phyloP scores from a whole-genome alignment of 2,888 invertebrate genomes.

The Lottia gigantea region DNA sequence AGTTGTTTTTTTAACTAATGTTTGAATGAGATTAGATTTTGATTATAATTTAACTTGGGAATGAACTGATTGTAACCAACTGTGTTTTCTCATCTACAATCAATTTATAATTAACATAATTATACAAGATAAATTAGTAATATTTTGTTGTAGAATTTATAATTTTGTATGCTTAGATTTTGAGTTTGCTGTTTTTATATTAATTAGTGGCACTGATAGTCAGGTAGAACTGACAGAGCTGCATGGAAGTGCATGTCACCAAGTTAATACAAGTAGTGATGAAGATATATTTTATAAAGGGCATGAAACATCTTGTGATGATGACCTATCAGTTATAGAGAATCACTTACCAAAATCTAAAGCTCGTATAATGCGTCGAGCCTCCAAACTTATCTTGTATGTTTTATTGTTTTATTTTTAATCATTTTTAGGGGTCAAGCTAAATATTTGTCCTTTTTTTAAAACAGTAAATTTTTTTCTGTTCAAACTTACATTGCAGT shows the following conservation, averaged over 20 bases:
- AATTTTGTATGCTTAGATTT: slow-evolving; percentile 5
- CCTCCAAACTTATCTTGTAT: slow-evolving; percentile 58
- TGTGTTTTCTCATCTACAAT: too few relatives aligned
- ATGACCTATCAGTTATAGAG: slow-evolving; percentile 39
- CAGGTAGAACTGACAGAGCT: neutral
- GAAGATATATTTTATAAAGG: slow-evolving; percentile 31
- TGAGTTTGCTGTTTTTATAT: slow-evolving; percentile 1
- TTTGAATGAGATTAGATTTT: too few relatives aligned
- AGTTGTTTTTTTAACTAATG: too few relatives aligned
- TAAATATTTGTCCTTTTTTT: too few relatives aligned
- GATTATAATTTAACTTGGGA: too few relatives aligned
- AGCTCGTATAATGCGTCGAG: slow-evolving; percentile 58
- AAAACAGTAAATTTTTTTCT: too few relatives aligned
- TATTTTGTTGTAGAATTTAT: too few relatives aligned
- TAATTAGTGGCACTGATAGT: slow-evolving; percentile 3
- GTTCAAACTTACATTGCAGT: too few relatives aligned
- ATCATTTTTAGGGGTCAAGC: too few relatives aligned
- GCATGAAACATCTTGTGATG: slow-evolving; percentile 31
- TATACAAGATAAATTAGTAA: too few relatives aligned
- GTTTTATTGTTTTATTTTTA: slow-evolving; percentile 27
- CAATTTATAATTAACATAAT: too few relatives aligned
- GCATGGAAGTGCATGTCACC: slow-evolving; percentile 4
- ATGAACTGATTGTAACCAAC: too few relatives aligned
- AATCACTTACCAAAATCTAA: slow-evolving; percentile 50
- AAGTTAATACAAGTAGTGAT: slow-evolving; percentile 18